Evolutionary conservation across 2,113 vertebrate species (phyloP).

Genomic region (Zapornia atra): DNA sequence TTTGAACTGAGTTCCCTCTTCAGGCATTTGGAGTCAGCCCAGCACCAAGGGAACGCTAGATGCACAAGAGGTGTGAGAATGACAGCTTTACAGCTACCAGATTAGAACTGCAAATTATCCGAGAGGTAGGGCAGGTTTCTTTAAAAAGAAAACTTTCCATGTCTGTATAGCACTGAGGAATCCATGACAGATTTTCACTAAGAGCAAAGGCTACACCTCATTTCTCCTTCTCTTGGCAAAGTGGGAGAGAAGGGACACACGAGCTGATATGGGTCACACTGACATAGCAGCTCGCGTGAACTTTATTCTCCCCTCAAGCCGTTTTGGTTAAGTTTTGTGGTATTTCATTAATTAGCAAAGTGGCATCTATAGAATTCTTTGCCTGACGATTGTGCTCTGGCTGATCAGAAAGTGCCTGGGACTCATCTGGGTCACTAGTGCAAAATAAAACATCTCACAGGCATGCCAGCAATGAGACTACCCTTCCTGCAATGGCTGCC

Average conservation of each 20-base stretch:
- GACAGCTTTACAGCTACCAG: conserved; percentile 1
- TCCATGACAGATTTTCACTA: background rate
- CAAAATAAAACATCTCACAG: conserved; percentile 49
- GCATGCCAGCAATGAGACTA: conserved; percentile 31
- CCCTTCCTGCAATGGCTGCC: conserved; percentile 16
- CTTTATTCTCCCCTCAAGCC: background rate
- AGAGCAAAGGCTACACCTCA: background rate
- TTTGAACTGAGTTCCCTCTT: background rate
- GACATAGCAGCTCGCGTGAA: background rate
- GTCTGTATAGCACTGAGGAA: background rate
- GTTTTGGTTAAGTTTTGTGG: background rate
- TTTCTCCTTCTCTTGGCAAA: background rate
- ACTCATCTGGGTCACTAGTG: conserved; percentile 1
- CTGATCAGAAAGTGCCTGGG: conserved; percentile 22
- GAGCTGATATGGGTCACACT: background rate
- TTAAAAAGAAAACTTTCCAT: background rate
- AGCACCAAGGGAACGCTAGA: background rate
- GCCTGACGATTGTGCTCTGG: background rate
- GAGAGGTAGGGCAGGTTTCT: background rate
- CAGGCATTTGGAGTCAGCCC: background rate
- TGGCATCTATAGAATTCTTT: background rate
- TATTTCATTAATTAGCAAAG: background rate
- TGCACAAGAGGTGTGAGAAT: background rate
- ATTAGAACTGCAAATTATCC: conserved; percentile 33
- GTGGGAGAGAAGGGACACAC: background rate